A percentile compares a stretch with the other conserved stretches of the same genome.
phyloP scores from a whole-genome alignment of 2,797 vertebrate species.

The Pseudocheirus occidentalis region DNA sequence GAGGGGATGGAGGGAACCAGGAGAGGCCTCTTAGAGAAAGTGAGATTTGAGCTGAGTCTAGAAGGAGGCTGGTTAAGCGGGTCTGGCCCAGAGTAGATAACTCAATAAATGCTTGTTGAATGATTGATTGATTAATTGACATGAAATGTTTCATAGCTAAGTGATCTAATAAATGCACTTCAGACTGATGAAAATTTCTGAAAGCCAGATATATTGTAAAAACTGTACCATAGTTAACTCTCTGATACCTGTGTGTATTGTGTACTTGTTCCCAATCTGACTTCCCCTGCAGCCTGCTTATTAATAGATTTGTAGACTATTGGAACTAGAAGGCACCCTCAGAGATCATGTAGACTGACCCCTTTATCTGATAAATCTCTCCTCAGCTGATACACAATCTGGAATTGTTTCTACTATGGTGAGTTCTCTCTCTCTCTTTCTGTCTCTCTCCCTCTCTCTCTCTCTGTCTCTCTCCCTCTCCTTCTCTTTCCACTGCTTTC shows the following conservation, averaged over 20 bases:
- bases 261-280: background rate
- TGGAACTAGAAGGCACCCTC: background rate
- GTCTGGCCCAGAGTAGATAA: background rate
- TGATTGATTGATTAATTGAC: background rate
- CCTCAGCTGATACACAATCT: background rate
- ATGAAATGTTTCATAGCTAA: background rate
- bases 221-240: background rate
- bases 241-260: background rate
- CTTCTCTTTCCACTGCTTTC: no score
- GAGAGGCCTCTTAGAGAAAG: background rate
- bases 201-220: background rate
- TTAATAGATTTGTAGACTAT: background rate
- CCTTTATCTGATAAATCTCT: background rate
- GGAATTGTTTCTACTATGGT: background rate
- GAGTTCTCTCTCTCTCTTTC: background rate
- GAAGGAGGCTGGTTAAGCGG: background rate
- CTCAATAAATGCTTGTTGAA: background rate
- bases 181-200: background rate
- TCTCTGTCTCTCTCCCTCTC: no score
- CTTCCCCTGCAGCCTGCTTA: background rate
- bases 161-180: background rate
- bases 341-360: background rate
- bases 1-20: background rate
- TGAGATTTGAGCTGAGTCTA: background rate
- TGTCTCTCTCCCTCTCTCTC: no score